These are phyloP conservation scores for Lingula anatina DNA, from an alignment of 2,888 invertebrate genomes.

Conservation along the genomic window DNA sequence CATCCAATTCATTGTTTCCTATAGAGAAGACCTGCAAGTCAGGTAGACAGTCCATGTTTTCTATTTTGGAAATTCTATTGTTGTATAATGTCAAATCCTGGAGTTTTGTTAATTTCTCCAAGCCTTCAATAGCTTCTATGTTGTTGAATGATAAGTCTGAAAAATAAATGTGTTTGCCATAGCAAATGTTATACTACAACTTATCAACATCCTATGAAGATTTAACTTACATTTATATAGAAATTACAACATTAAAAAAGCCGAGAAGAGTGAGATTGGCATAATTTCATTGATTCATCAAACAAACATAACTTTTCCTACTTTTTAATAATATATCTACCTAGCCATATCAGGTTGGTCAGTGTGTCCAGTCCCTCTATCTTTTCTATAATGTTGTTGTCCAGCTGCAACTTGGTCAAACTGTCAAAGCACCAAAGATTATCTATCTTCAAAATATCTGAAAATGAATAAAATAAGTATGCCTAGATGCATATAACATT, in stretches of 20 bases:
- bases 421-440: constrained; percentile 79
- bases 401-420: constrained; percentile 72
- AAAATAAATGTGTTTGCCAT: constrained; percentile 6
- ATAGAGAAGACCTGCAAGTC: constrained; percentile 76
- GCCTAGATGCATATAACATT: not conserved
- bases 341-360: constrained; percentile 69
- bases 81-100: constrained; percentile 75
- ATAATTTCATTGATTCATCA: not conserved
- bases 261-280: not conserved
- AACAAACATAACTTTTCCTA: not conserved
- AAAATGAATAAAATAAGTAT: constrained; percentile 14
- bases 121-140: constrained; percentile 76
- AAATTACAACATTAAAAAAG: not conserved
- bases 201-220: no score
- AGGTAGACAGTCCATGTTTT: constrained; percentile 69
- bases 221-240: no score
- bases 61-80: constrained; percentile 70
- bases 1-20: constrained; percentile 74
- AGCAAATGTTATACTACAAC: not conserved
- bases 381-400: constrained; percentile 81
- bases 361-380: constrained; percentile 78
- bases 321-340: no score
- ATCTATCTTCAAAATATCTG: constrained; percentile 80
- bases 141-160: constrained; percentile 82
- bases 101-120: constrained; percentile 67